These are phyloP conservation scores for Phyllostomus hastatus DNA, from an alignment of 2,113 vertebrate genomes.

Conservation along the genomic window DNA sequence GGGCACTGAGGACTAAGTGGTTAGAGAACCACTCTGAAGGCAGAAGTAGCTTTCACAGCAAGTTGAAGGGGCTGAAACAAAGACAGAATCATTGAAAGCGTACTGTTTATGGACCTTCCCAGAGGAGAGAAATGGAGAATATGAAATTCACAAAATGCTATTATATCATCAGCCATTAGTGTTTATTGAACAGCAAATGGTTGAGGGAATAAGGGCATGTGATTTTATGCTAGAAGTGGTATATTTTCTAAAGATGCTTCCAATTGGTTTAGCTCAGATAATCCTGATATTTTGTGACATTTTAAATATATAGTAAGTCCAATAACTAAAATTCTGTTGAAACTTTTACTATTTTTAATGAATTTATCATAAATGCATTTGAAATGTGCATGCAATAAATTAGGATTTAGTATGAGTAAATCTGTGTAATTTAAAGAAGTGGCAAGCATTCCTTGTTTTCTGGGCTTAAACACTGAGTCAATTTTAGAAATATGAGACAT, in stretches of 20 bases:
- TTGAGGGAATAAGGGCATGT: slow-evolving; percentile 7
- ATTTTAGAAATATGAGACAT: background rate
- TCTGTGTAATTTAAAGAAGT: slow-evolving; percentile 12
- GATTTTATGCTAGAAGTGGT: slow-evolving; percentile 12
- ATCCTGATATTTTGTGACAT: slow-evolving; percentile 68
- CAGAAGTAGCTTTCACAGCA: background rate
- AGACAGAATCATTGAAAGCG: background rate
- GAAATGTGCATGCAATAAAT: slow-evolving; percentile 38
- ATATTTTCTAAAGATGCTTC: slow-evolving; percentile 45
- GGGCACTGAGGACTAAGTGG: background rate
- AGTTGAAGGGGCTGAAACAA: background rate
- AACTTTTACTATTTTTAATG: slow-evolving; percentile 66
- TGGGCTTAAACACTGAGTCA: background rate
- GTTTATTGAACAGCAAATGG: slow-evolving; percentile 37
- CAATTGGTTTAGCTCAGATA: slow-evolving; percentile 55
- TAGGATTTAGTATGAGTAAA: slow-evolving; percentile 38
- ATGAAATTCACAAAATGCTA: slow-evolving; percentile 44
- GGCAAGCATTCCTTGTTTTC: background rate
- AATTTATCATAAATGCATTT: slow-evolving; percentile 62
- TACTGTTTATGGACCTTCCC: background rate
- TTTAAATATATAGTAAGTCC: slow-evolving; percentile 42
- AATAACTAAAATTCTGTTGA: slow-evolving; percentile 70
- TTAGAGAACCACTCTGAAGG: background rate
- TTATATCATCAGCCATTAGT: background rate
- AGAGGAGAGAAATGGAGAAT: slow-evolving; percentile 9